Evolutionary conservation across 2,113 vertebrate genomes (phyloP).

Genomic region (Gambusia affinis): DNA sequence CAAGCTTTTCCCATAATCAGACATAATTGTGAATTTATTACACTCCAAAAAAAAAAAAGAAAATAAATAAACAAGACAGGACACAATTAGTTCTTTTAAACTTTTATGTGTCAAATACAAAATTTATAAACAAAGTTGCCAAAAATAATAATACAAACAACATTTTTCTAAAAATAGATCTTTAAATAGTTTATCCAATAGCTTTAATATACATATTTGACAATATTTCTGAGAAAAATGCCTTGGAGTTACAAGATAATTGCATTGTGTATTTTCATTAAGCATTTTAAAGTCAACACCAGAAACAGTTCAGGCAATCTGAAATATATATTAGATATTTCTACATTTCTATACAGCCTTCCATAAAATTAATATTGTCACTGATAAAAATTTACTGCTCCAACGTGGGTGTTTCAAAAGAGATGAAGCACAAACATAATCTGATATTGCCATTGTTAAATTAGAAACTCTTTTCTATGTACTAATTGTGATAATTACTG

Average conservation of each 20-base stretch:
- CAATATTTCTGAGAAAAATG: constrained; percentile 66
- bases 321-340: constrained; percentile 21
- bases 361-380: constrained; percentile 13
- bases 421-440: constrained; percentile 31
- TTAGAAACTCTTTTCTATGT: constrained; percentile 12
- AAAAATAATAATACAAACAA: constrained; percentile 64
- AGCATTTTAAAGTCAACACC: constrained; percentile 26
- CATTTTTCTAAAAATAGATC: constrained; percentile 82
- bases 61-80: not conserved
- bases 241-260: constrained; percentile 34
- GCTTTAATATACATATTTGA: constrained; percentile 81
- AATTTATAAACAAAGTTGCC: constrained; percentile 55
- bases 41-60: constrained; percentile 44
- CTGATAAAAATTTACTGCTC: constrained; percentile 39
- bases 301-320: not conserved
- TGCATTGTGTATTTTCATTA: constrained; percentile 50
- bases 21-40: not conserved
- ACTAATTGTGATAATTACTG: constrained; percentile 39
- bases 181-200: constrained; percentile 83
- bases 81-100: constrained; percentile 32
- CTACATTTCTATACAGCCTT: constrained; percentile 11
- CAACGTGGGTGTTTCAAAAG: constrained; percentile 12
- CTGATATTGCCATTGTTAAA: not conserved
- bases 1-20: not conserved
- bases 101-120: constrained; percentile 69